Conservation (phyloP, 92 coral and sea anemone species). For the Porites rus region DNA sequence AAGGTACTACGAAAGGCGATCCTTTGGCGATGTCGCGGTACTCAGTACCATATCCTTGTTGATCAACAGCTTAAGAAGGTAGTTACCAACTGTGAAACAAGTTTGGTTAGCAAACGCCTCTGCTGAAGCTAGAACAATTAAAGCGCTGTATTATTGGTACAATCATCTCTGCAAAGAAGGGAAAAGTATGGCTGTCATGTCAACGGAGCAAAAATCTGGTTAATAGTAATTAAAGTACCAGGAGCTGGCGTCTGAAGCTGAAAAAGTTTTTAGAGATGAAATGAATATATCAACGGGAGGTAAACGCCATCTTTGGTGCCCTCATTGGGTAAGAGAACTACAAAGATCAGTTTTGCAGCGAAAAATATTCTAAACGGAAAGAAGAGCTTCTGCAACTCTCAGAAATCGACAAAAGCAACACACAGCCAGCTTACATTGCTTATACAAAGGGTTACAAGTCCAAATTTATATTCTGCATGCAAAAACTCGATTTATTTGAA, state of each 20-base stretch:
- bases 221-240: conserved; percentile 47
- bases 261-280: conserved; percentile 32
- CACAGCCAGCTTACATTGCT: conserved; percentile 44
- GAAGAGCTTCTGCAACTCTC: conserved; percentile 7
- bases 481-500: conserved; percentile 30
- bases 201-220: conserved; percentile 42
- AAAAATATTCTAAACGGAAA: conserved; percentile 24
- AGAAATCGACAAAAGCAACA: conserved; percentile 35
- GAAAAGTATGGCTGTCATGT: conserved; percentile 19
- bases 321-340: conserved; percentile 41
- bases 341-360: conserved; percentile 43
- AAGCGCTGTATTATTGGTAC: conserved; percentile 34
- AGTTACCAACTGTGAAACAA: conserved; percentile 28
- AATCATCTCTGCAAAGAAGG: conserved; percentile 12
- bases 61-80: too few species aligned
- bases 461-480: conserved; percentile 30
- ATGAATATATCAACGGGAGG: conserved; percentile 37
- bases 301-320: conserved; percentile 34
- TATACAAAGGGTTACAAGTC: conserved; percentile 29
- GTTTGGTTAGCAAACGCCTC: conserved; percentile 32
- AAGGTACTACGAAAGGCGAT: conserved; percentile 32
- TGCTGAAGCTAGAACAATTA: conserved; percentile 26
- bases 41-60: neutral
- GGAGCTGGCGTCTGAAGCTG: conserved; percentile 35
- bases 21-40: neutral